Conservation (phyloP, 2,797 vertebrate genomes). For the Tadarida brasiliensis region DNA sequence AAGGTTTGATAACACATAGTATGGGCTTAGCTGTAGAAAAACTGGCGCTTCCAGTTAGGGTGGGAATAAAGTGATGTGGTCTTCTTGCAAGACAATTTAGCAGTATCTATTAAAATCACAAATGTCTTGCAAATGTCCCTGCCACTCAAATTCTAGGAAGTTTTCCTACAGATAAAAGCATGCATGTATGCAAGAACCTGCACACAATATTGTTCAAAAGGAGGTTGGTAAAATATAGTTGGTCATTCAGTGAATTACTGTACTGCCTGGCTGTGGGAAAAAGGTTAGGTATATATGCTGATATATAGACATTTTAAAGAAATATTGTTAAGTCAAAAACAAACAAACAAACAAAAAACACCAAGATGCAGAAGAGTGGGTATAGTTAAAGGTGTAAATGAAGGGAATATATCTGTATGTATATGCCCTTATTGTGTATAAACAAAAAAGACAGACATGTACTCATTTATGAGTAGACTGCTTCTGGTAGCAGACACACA, state of each 20-base stretch:
- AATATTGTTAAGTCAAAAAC: not conserved
- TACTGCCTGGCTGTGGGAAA: not conserved
- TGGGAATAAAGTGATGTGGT: not conserved
- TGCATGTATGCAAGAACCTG: not conserved
- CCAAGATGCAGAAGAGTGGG: not conserved
- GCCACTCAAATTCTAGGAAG: not conserved
- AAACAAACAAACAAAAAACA: not conserved
- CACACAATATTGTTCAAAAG: not conserved
- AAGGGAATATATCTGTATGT: not conserved
- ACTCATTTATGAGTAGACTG: not conserved
- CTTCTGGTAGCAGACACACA: not conserved
- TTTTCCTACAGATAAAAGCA: constrained; percentile 1
- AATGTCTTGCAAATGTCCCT: not conserved
- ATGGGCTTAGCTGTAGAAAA: not conserved
- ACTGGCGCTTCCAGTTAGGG: not conserved
- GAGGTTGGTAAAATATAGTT: not conserved
- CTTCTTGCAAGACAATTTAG: not conserved
- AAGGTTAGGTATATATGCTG: not conserved
- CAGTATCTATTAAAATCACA: not conserved
- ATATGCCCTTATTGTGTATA: not conserved
- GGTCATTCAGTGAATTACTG: not conserved
- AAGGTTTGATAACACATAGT: not conserved
- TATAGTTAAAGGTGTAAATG: not conserved
- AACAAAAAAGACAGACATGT: not conserved
- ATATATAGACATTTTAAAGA: not conserved